Percentiles rank a stretch among this genome's conserved stretches.
These are phyloP conservation scores for Cenopis cana DNA, from an alignment of 2,888 invertebrate genomes.

Conservation along the genomic window DNA sequence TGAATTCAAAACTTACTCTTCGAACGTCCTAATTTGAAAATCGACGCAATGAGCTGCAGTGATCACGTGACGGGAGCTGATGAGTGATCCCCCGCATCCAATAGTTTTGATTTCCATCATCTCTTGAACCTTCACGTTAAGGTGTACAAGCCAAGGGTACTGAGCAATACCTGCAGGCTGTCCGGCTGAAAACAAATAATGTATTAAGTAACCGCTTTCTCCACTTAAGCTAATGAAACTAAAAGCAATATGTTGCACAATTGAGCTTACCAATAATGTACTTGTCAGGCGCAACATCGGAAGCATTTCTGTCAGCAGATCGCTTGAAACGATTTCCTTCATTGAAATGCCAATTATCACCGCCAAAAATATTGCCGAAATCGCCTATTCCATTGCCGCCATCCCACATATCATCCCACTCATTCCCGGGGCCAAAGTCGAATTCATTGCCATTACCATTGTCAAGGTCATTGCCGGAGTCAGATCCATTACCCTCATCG, in stretches of 20 bases:
- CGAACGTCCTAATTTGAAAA: not conserved
- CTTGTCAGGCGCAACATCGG: slow-evolving; percentile 28
- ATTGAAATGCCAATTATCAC: not conserved
- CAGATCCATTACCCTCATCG: not conserved
- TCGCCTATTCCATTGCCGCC: not conserved
- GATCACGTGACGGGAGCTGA: slow-evolving; percentile 30
- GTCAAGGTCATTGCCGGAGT: not conserved
- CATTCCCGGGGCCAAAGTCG: not conserved
- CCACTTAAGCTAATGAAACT: not conserved
- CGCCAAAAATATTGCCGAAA: slow-evolving; percentile 4
- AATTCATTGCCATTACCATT: not conserved
- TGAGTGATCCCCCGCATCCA: slow-evolving; percentile 35
- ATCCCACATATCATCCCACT: no score
- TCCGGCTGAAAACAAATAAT: slow-evolving; percentile 24
- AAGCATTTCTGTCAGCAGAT: slow-evolving; percentile 16
- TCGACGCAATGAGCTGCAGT: slow-evolving; percentile 37
- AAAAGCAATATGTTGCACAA: not conserved
- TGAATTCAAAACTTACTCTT: slow-evolving; percentile 26
- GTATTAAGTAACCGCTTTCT: not conserved
- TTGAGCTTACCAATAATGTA: slow-evolving; percentile 30
- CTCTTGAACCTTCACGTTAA: slow-evolving; percentile 24
- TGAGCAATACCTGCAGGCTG: slow-evolving; percentile 23
- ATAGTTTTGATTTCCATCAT: not conserved
- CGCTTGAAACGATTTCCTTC: not conserved
- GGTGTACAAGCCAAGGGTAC: slow-evolving; percentile 30